Base-by-base conservation (phyloP, 2,888 invertebrate species). In the Ryuthela nishihirai region DNA sequence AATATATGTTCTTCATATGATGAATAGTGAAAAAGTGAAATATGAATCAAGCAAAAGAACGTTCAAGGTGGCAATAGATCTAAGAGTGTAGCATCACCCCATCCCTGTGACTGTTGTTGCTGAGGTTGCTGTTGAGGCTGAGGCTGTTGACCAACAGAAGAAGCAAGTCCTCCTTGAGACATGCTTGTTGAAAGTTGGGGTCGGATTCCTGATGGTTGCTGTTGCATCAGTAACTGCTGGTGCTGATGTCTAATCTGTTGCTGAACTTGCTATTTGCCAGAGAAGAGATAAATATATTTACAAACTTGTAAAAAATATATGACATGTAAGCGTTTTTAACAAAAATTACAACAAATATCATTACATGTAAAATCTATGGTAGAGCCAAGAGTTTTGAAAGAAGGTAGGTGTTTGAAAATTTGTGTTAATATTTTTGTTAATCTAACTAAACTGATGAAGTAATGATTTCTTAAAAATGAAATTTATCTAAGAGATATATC, bases 181-280 rank as follows among this genome's bases (percentile, higher is more conserved):
- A 52, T 41, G 21, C 29, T 47, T 18, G 49, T 44, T n/a, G 44
- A 29, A 3, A 55, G 12, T 25, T 62, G 62, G 15, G 55, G 32
- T 2, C 62, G 38, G 10, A 62, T 62, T 17, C 54, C 50, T 34
- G 49, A 46, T 15, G 61, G 47, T 18, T 52, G 50, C 21, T 59
- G 55, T 48, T 36, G 41, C 34, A 53, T 42, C 20, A 55, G 20
- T 45, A 47, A 42, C 10, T 46, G 53, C 15, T 53, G 50, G 17
- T 49, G 46, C 15, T 50, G 62, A 10, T 58, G 61, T 17, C 32
- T 54, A 24, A 34, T 18, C 23, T 29, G 25, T 25, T 15, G 47
- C 49, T 24, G 67, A 53, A 9, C 65, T 66, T 10, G 68, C 66
- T 40, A 69, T 70, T 4, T 72, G 70, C 5, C 69, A 67, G 5